These are phyloP conservation scores for Allophyes oxyacanthae DNA, from an alignment of 2,888 invertebrate genomes.

Conservation along the genomic window DNA sequence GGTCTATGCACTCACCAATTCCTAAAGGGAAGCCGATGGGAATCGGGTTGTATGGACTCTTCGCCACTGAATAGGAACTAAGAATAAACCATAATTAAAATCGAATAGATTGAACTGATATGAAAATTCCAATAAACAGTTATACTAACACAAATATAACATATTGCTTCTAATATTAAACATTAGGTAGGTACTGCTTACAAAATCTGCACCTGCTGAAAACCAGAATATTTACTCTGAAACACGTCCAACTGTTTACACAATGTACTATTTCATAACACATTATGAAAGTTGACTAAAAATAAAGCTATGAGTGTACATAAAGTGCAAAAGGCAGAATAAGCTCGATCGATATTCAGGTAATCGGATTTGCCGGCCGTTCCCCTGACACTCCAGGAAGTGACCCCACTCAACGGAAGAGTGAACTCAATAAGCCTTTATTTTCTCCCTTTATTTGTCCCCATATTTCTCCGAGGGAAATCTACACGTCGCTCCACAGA, in stretches of 20 bases:
- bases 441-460: slow-evolving; percentile 62
- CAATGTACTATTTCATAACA: slow-evolving; percentile 26
- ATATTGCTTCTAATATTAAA: slow-evolving; percentile 30
- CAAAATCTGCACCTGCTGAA: slow-evolving; percentile 43
- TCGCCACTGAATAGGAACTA: too few species aligned
- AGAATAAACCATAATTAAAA: too few species aligned
- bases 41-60: too few species aligned
- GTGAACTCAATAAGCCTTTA: slow-evolving; percentile 76
- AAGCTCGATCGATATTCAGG: slow-evolving; percentile 72
- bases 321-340: slow-evolving; percentile 63
- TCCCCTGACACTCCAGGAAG: slow-evolving; percentile 77
- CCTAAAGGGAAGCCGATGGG: too few species aligned
- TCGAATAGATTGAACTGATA: too few species aligned
- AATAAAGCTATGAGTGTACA: slow-evolving; percentile 28
- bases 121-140: too few species aligned
- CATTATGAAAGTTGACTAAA: slow-evolving; percentile 36
- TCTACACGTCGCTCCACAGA: slow-evolving; percentile 28
- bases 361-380: slow-evolving; percentile 77
- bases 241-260: slow-evolving; percentile 37
- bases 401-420: slow-evolving; percentile 79
- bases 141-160: slow-evolving; percentile 15
- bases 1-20: too few species aligned
- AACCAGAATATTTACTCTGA: slow-evolving; percentile 26
- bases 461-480: slow-evolving; percentile 53
- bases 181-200: slow-evolving; percentile 28